These are phyloP conservation scores for Embidobia sp. DNA, from an alignment of 2,888 invertebrate species.

Conservation along the genomic window DNA sequence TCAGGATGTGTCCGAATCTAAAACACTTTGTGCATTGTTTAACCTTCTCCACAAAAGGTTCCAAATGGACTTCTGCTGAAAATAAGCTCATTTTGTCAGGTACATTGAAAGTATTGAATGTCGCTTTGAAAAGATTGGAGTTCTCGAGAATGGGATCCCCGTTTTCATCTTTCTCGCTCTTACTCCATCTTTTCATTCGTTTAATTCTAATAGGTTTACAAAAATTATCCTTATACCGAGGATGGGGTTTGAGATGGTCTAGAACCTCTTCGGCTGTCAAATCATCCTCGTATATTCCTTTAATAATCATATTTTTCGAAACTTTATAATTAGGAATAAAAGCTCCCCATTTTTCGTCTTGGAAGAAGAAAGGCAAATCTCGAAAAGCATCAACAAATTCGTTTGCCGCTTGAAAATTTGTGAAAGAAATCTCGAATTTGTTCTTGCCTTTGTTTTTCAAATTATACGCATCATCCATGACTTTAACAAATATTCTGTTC, in stretches of 20 bases:
- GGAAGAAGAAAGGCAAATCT: not conserved
- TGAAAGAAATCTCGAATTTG: not conserved
- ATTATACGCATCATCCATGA: too few species aligned
- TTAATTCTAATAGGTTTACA: not conserved
- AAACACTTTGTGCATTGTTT: not conserved
- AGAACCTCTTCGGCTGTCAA: not conserved
- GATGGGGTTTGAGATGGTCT: not conserved
- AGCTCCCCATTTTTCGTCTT: not conserved
- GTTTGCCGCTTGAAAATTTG: not conserved
- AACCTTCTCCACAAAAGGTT: slow-evolving; percentile 1
- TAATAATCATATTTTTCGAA: not conserved
- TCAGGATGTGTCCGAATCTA: slow-evolving; percentile 1
- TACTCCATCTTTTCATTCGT: not conserved
- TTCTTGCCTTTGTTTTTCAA: slow-evolving; percentile 18
- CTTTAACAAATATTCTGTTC: too few species aligned
- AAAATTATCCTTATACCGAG: not conserved
- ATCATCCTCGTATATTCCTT: not conserved
- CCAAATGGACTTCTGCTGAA: not conserved
- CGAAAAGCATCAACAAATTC: not conserved
- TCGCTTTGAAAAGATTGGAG: not conserved
- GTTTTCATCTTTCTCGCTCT: not conserved
- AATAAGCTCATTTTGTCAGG: not conserved
- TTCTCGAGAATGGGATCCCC: too few species aligned
- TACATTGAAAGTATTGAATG: not conserved
- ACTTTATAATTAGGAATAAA: slow-evolving; percentile 7